Percentiles rank a stretch among this genome's conserved stretches.
Evolutionary conservation across 2,113 vertebrate species (phyloP).

Genomic region (Otolemur garnettii): DNA sequence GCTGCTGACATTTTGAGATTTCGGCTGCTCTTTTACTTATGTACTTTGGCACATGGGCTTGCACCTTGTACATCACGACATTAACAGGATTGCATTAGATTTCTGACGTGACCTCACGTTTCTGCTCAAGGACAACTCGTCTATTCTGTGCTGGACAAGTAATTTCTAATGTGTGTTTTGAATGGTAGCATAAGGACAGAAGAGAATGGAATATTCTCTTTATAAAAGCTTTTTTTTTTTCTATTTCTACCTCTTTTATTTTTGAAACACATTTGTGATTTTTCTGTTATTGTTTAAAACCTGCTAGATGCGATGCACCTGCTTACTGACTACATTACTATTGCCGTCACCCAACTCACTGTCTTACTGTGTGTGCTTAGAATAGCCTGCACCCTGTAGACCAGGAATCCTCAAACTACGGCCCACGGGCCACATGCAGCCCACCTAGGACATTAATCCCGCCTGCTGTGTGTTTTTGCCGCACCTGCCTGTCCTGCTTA

Average conservation of each 20-base stretch:
- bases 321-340: neutral
- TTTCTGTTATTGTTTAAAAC: neutral
- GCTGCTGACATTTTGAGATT: neutral
- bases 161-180: neutral
- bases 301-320: fast-evolving
- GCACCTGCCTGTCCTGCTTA: no score
- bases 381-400: neutral
- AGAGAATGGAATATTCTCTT: neutral
- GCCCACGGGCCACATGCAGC: no score
- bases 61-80: neutral
- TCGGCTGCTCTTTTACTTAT: neutral
- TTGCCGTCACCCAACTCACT: neutral
- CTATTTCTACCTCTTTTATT: neutral
- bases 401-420: no score
- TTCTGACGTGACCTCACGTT: neutral
- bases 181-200: neutral
- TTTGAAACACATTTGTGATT: neutral
- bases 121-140: neutral
- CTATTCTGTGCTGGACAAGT: neutral
- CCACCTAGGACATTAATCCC: no score
- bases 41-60: neutral
- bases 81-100: neutral
- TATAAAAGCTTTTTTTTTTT: neutral
- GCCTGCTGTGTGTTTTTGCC: no score
- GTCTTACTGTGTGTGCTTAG: neutral